phyloP scores from a whole-genome alignment of 1,140 invertebrate species.

The Ylistrum balloti region DNA sequence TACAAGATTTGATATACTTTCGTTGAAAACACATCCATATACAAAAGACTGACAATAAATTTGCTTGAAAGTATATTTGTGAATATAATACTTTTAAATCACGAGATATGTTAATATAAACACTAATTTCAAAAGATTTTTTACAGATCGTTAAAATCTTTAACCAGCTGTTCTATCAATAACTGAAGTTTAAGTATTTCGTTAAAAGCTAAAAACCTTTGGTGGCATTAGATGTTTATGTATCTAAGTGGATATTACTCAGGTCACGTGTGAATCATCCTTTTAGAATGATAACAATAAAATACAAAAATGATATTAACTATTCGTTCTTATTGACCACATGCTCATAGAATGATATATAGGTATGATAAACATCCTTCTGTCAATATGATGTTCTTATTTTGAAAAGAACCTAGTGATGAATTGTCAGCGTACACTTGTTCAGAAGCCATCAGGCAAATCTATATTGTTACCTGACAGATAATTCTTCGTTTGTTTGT shows the following conservation, averaged over 20 bases:
- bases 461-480: too few relatives aligned
- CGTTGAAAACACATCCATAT: too few relatives aligned
- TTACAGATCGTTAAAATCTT: not conserved
- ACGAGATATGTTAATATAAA: not conserved
- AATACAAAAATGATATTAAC: not conserved
- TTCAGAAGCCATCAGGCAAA: too few relatives aligned
- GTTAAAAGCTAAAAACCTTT: not conserved
- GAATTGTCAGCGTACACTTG: too few relatives aligned
- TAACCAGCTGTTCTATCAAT: slow-evolving; percentile 26
- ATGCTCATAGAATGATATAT: not conserved
- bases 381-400: too few relatives aligned
- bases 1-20: too few relatives aligned
- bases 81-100: not conserved
- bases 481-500: too few relatives aligned
- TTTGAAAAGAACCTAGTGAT: too few relatives aligned
- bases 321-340: not conserved
- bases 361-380: not conserved
- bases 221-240: not conserved
- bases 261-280: not conserved
- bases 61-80: not conserved
- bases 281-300: not conserved
- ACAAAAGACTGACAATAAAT: not conserved
- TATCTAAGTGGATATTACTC: not conserved
- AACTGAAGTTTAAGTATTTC: not conserved
- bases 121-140: not conserved